Evolutionary conservation across 2,888 invertebrate species (phyloP), one percentile per base, ranked within the genome.

Genomic region (Thera britannica): DNA sequence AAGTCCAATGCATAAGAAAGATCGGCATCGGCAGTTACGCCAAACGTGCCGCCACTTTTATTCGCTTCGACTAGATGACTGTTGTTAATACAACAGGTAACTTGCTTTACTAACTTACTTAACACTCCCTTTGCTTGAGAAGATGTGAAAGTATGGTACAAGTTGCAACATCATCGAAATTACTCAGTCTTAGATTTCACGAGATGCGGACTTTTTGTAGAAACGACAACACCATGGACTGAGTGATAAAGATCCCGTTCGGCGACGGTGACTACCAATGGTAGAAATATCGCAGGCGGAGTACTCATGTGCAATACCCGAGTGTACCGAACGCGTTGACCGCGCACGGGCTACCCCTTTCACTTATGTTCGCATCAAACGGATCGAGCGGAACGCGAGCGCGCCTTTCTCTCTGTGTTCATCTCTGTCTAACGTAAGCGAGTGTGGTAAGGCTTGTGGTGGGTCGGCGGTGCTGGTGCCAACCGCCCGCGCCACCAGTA

Each of bases 331-430:
- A 82, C 81, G 82, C 85, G 84, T 83, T 90, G 88, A 88, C 89
- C 90, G 90, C 84, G 84, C 85, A 83, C 82, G 84, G 85, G 86
- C 90, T 86, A 90, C 92, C 93, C 93, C 93, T 93, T 93, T 93
- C 93, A 93, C 93, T 93, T 90, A 86, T 88, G 85, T 88, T 90
- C 87, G 87, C 87, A 85, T 86, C 86, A 81, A 88, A 80, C 87
- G 90, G 87, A 90, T 89, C 86, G 89, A 89, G 90, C 85, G 87
- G 86, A 90, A 90, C 90, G 85, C 84, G 78, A 78, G 82, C 79
- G 85, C 85, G 92, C 93, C 93, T 93, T 93, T 93, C 93, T 92
- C 93, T 88, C 84, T 90, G 82, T 90, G 83, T 81, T 85, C 85
- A 81, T 93, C 93, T 92, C 92, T 90, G 83, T 93, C 93, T 90